Conservation (phyloP, 2,888 invertebrate genomes). For the Dasypogon diadema region DNA sequence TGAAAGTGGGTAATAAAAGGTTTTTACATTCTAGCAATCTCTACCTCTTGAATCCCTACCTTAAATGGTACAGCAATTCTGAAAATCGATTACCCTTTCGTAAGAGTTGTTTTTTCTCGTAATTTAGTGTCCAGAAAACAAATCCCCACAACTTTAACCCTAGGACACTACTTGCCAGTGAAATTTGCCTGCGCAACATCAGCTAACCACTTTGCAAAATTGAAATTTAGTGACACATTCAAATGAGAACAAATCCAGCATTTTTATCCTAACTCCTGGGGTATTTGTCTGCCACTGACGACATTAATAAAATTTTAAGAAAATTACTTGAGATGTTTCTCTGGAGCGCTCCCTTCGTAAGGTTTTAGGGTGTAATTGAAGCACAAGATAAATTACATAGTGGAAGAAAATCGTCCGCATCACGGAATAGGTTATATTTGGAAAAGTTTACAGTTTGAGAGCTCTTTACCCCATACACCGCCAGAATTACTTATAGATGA, state of each 20-base stretch:
- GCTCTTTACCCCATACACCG: neutral
- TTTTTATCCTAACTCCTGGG: neutral
- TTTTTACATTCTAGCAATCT: too few species aligned
- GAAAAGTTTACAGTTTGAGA: neutral
- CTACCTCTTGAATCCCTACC: too few species aligned
- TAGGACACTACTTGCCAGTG: neutral
- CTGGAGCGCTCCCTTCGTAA: neutral
- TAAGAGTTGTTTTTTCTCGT: neutral
- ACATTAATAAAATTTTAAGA: slow-evolving; percentile 9
- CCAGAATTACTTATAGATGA: neutral
- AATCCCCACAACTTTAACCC: neutral
- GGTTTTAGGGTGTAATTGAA: neutral
- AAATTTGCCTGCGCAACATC: neutral
- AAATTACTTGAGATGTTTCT: neutral
- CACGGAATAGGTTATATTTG: neutral
- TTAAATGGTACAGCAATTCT: too few species aligned
- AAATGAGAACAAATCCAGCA: neutral
- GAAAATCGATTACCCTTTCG: too few species aligned
- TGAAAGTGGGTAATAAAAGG: too few species aligned
- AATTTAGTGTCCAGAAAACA: neutral
- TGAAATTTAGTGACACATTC: slow-evolving; percentile 7
- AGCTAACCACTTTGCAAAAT: neutral
- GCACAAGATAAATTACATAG: neutral
- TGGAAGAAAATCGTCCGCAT: neutral
- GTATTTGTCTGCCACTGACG: neutral